These are phyloP conservation scores for Rostratula benghalensis DNA, from an alignment of 2,113 vertebrate species.

Conservation along the genomic window DNA sequence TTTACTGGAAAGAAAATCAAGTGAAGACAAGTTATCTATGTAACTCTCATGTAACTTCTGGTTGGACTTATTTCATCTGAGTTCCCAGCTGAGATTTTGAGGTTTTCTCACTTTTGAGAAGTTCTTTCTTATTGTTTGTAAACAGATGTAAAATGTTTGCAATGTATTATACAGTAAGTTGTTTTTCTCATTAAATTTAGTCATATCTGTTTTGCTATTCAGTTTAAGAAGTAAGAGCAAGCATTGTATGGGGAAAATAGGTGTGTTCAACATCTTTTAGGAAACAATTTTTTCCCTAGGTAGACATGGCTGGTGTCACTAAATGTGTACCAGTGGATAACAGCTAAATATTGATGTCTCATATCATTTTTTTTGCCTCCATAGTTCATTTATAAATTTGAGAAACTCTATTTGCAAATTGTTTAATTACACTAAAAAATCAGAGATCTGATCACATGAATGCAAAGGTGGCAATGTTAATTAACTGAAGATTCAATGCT, in stretches of 20 bases:
- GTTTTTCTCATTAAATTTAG: background rate
- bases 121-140: background rate
- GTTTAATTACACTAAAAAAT: conserved; percentile 75
- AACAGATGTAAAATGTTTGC: background rate
- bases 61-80: background rate
- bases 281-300: background rate
- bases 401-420: conserved; percentile 48
- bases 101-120: background rate
- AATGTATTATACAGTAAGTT: background rate
- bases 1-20: background rate
- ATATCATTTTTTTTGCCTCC: background rate
- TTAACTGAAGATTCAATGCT: conserved; percentile 75
- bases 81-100: background rate
- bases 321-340: background rate
- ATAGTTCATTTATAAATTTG: background rate
- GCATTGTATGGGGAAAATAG: background rate
- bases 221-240: background rate
- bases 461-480: conserved; percentile 72
- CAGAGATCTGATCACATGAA: conserved; percentile 53
- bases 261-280: fast-evolving
- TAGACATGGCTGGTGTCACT: background rate
- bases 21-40: background rate
- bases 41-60: background rate
- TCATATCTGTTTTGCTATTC: background rate
- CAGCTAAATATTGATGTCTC: background rate